Evolutionary conservation across 2,888 invertebrate species (phyloP).

Genomic region (Heliothis peltigera): DNA sequence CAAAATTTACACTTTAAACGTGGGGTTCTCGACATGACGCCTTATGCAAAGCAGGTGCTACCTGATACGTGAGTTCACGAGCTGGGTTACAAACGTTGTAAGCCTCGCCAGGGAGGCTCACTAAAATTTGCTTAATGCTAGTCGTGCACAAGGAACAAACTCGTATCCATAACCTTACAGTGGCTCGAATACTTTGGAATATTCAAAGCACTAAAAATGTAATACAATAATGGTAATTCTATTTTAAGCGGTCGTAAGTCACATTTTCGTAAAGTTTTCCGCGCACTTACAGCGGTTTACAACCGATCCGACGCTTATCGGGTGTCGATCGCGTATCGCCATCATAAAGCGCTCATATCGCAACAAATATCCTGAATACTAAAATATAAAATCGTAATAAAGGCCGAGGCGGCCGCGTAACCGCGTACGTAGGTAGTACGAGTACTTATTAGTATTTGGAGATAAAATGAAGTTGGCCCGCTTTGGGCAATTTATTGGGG

Average conservation of each 20-base stretch:
- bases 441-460: slow-evolving; percentile 89
- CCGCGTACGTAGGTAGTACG: slow-evolving; percentile 81
- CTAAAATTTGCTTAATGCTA: slow-evolving; percentile 65
- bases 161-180: slow-evolving; percentile 47
- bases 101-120: slow-evolving; percentile 56
- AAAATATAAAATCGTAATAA: slow-evolving; percentile 80
- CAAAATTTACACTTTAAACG: slow-evolving; percentile 87
- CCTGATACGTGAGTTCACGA: slow-evolving; percentile 83
- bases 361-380: slow-evolving; percentile 75
- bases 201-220: slow-evolving; percentile 65
- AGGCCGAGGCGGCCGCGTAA: slow-evolving; percentile 72
- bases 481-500: slow-evolving; percentile 90
- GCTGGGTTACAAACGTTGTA: slow-evolving; percentile 71
- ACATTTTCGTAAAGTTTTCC: slow-evolving; percentile 71
- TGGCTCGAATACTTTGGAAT: slow-evolving; percentile 52
- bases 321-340: slow-evolving; percentile 79
- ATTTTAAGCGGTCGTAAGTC: slow-evolving; percentile 68
- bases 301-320: slow-evolving; percentile 70
- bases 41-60: slow-evolving; percentile 90
- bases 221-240: slow-evolving; percentile 68
- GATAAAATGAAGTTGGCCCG: slow-evolving; percentile 90
- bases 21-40: slow-evolving; percentile 86
- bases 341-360: slow-evolving; percentile 85
- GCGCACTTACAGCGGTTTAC: slow-evolving; percentile 69
- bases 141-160: slow-evolving; percentile 57